phyloP scores from a whole-genome alignment of 2,888 invertebrate species.

The Lasioglossum zephyrum region DNA sequence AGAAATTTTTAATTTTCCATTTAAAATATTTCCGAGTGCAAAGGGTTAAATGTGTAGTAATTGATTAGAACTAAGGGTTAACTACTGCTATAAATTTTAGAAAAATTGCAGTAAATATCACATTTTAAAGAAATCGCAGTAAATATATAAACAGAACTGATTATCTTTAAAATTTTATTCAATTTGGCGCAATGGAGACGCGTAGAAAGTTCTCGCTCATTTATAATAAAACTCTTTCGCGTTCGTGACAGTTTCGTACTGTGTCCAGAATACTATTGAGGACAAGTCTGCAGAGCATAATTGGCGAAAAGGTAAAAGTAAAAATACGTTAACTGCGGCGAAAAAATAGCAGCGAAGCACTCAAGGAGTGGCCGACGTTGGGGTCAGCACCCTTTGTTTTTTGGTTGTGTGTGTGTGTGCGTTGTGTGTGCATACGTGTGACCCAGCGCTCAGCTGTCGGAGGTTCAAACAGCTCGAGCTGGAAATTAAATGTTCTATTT shows the following conservation, averaged over 20 bases:
- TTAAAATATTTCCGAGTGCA: too few species aligned
- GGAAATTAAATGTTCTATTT: conserved; percentile 7
- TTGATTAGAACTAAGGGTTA: background rate
- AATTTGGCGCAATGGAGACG: background rate
- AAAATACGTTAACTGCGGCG: background rate
- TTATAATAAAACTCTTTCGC: background rate
- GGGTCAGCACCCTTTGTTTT: conserved; percentile 1
- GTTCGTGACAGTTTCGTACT: background rate
- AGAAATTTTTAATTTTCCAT: too few species aligned
- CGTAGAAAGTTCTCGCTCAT: too few species aligned
- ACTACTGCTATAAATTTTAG: background rate
- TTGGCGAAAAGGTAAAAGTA: background rate
- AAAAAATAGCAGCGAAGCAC: background rate
- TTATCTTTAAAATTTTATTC: background rate
- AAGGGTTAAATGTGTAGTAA: too few species aligned
- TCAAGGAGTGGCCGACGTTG: background rate
- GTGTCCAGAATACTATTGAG: background rate
- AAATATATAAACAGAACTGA: background rate
- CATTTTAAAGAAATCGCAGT: background rate
- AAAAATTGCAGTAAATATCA: background rate
- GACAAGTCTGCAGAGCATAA: background rate
- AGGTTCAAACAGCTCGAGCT: background rate
- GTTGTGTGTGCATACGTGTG: background rate
- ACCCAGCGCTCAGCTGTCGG: background rate
- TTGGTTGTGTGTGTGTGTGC: background rate